phyloP scores from a whole-genome alignment of 1,140 invertebrate species.

The Camponotus pennsylvanicus region DNA sequence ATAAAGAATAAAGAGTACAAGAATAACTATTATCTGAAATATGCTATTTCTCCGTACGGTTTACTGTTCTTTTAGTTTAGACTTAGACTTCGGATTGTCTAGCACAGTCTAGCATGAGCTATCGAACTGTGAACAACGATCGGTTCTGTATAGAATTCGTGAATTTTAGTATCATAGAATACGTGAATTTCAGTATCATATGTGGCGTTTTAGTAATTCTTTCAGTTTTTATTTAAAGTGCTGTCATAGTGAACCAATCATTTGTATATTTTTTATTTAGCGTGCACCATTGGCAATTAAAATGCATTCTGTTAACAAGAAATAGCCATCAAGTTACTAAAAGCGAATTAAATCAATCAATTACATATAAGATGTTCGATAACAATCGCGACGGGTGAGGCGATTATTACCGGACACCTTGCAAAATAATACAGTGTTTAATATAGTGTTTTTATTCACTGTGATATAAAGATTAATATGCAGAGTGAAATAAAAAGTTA shows the following conservation, averaged over 20 bases:
- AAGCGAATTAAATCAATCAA: constrained; percentile 24
- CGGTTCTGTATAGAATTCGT: no score
- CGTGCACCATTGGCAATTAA: constrained; percentile 2
- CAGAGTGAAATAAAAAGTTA: neutral
- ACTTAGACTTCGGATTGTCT: no score
- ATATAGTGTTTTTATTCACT: neutral
- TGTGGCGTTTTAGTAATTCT: constrained; percentile 29
- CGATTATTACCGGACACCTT: no score
- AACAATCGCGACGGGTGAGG: no score
- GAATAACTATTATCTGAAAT: no score
- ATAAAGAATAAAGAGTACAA: no score
- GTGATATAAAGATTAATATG: neutral
- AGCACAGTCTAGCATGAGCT: no score
- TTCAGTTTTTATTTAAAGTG: constrained; percentile 61
- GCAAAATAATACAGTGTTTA: neutral
- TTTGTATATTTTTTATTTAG: constrained; percentile 60
- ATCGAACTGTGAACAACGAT: no score
- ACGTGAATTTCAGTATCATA: constrained; percentile 46
- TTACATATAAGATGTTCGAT: neutral
- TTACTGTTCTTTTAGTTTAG: no score
- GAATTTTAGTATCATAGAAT: no score
- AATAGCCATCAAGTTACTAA: constrained; percentile 19
- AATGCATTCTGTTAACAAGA: constrained; percentile 17
- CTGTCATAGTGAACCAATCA: constrained; percentile 28
- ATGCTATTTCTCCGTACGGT: no score